These are phyloP conservation scores for Beaufortia kweichowensis DNA, from an alignment of 2,113 vertebrate genomes.

Conservation along the genomic window DNA sequence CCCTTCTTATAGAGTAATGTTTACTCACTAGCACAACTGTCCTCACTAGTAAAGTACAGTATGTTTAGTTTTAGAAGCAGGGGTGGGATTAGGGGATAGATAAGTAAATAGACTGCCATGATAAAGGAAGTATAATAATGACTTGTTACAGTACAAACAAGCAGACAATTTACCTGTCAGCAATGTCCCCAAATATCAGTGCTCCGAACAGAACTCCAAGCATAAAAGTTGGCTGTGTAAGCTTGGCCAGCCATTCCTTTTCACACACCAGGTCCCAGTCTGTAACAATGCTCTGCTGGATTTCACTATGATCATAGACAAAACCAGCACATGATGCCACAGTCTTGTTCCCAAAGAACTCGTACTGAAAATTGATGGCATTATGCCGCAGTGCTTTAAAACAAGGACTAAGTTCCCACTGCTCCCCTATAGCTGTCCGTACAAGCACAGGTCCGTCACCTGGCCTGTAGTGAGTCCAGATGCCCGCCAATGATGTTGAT, in stretches of 20 bases:
- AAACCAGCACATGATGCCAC: slow-evolving; percentile 77
- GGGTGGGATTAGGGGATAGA: too few species aligned
- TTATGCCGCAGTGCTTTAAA: slow-evolving; percentile 69
- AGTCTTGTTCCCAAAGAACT: slow-evolving; percentile 79
- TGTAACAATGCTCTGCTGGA: slow-evolving; percentile 83
- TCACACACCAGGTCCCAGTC: slow-evolving; percentile 92
- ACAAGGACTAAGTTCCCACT: slow-evolving; percentile 90
- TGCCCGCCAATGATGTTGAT: slow-evolving; percentile 68
- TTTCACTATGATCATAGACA: slow-evolving; percentile 79
- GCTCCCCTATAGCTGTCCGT: slow-evolving; percentile 74
- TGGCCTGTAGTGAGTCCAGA: slow-evolving; percentile 73
- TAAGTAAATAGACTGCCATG: too few species aligned
- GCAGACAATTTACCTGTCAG: slow-evolving; percentile 81
- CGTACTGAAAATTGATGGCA: slow-evolving; percentile 63
- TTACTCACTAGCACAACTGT: neutral
- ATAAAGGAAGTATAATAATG: too few species aligned
- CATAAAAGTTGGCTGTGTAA: slow-evolving; percentile 91
- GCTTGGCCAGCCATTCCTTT: slow-evolving; percentile 83
- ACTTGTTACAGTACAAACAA: too few species aligned
- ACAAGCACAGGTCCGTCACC: slow-evolving; percentile 74
- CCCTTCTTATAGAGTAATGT: neutral
- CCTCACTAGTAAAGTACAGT: too few species aligned
- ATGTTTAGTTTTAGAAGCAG: too few species aligned
- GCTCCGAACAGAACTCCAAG: slow-evolving; percentile 88
- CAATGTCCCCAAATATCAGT: slow-evolving; percentile 85